Base-by-base conservation (phyloP, 2,888 invertebrate genomes). In the Pristionchus maxplancki region DNA sequence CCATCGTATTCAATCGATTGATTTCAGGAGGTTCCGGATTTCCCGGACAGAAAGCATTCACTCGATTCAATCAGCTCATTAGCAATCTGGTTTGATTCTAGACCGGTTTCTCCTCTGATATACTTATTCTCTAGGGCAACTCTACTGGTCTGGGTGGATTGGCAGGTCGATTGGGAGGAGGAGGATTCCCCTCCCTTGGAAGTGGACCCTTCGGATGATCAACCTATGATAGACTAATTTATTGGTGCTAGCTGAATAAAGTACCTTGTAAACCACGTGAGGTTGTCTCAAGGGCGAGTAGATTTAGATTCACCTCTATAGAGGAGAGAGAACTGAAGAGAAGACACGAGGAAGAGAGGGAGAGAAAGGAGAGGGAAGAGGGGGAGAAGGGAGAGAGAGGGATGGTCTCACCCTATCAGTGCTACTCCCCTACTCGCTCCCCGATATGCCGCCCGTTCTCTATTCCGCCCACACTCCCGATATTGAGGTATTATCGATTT, bases 401-500 rank as follows among this genome's bases (percentile, higher is more conserved):
- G 48, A 48, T 83, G 53, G 82, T 83, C 50, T 53, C 53, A 34
- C 78, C 78, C 78, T 78, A 78, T 78, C 78, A 78, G 78, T 78
- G 78, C 78, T 78, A 78, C 78, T 78, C 17, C 78, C n/a, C 15
- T 71, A 78, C 78, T 78, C 44, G 28, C 78, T 48, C 85, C 28
- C 24, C 34, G 64, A 6, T 20, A 85, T 85, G 85, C 86, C 86
- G 67, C 67, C 86, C 71, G 71, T 71, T 50, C 67, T 87, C 67
- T 71, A 87, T 34, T 87, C 86, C 48, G 67, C 86, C 31, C 86
- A 92, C 78, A 90, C 91, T 87, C 92, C 91, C 31, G 92, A 92
- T 90, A 92, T 92, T 87, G 92, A 92, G 92, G 92, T 92, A 34
- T 44, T 44, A 40, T 78, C 44, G 24, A 40, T 44, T 78, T 15